Base-by-base conservation (phyloP, 23 tunicate genomes). In the Diplosoma virens region DNA sequence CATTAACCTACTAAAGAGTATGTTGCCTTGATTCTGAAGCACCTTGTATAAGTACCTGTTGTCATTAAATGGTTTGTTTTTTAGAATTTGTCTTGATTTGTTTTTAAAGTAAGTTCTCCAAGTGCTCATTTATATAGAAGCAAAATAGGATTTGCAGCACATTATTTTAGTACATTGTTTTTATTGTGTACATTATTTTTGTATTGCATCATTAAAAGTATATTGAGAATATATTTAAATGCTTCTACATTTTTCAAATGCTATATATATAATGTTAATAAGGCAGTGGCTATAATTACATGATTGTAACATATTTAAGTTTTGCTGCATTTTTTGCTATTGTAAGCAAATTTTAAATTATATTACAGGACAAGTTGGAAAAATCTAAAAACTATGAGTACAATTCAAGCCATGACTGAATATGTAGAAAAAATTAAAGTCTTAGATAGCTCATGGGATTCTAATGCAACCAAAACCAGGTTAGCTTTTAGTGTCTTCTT, bases 301-400 rank as follows among this genome's bases (percentile, higher is more conserved):
- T 45, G 52, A 9, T 45, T 45, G 14, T 9, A 9, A 9, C 14
- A 45, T 45, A 45, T 11, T 45, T n/a, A n/a, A n/a, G n/a, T n/a
- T n/a, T n/a, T n/a, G n/a, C 14, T 45, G 52, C 52, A 45, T 11
- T 16, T 9, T 45, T 9, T 45, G 16, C 16, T 45, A 45, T 45
- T 45, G 14, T 9, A 45, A 45, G 52, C 16, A 16, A 58, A 11
- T 14, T 18, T 58, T 58, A 21, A 54, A 17, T 26, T 52, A 37
- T 45, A 7, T n/a, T n/a, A n/a, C n/a, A 80, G 85, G 93, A 47
- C 28, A 63, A 78, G 88, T 6, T 89, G 96, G 96, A 82, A 71
- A 7, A 48, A 33, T 14, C 65, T 89, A n/a, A 33, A 41, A 1
- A 52, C 61, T 33, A 68, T 89, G 84, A 72, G 37, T 7, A 59